Conservation (phyloP, 2,888 invertebrate species). For the Zootermopsis nevadensis region DNA sequence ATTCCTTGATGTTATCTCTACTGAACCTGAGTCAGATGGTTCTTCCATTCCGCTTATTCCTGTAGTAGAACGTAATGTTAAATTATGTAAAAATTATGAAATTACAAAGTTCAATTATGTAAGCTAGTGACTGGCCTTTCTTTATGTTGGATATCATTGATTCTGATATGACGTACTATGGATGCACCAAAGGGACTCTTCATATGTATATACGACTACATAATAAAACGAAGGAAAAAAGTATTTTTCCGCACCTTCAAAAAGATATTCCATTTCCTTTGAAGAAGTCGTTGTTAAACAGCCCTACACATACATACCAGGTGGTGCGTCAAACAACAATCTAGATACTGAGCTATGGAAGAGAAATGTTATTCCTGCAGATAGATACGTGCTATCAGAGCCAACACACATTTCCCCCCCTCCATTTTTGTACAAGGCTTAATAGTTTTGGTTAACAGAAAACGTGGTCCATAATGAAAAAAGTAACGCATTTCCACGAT, state of each 20-base stretch:
- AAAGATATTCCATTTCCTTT: slow-evolving; percentile 38
- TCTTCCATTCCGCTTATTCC: too few species aligned
- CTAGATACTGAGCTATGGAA: slow-evolving; percentile 23
- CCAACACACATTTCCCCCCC: neutral
- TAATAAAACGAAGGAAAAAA: slow-evolving; percentile 20
- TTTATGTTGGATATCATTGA: slow-evolving; percentile 1
- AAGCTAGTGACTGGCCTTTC: neutral
- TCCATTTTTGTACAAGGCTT: neutral
- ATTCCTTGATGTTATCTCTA: too few species aligned
- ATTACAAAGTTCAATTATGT: neutral
- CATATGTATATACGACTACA: neutral
- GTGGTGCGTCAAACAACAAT: slow-evolving; percentile 13
- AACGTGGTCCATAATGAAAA: too few species aligned
- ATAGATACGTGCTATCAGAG: slow-evolving; percentile 5
- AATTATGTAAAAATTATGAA: neutral
- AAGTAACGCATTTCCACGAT: too few species aligned
- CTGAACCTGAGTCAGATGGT: too few species aligned
- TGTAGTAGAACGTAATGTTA: neutral
- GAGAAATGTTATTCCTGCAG: slow-evolving; percentile 19
- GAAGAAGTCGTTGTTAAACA: neutral
- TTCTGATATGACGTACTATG: neutral
- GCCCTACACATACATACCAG: neutral
- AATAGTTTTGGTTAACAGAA: neutral
- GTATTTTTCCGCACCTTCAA: slow-evolving; percentile 30
- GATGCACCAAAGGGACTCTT: neutral